These are phyloP conservation scores for Mirza zaza DNA, from an alignment of 2,113 vertebrate species.

Conservation along the genomic window DNA sequence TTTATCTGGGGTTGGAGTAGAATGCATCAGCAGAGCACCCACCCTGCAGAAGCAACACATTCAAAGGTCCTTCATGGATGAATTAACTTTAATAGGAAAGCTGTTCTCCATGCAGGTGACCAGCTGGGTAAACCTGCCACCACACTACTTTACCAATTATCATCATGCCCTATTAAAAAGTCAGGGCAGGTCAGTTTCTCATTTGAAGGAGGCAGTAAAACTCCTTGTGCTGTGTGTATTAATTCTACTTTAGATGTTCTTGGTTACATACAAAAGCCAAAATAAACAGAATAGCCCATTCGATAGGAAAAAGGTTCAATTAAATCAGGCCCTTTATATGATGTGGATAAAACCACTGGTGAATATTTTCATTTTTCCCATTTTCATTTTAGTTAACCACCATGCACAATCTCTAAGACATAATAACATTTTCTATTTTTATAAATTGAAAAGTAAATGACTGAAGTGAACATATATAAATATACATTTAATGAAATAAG, in stretches of 20 bases:
- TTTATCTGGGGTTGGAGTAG: conserved; percentile 50
- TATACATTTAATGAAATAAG: neutral
- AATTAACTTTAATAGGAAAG: conserved; percentile 70
- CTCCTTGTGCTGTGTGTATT: neutral
- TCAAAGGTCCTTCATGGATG: conserved; percentile 73
- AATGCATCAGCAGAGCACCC: conserved; percentile 26
- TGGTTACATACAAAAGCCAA: conserved; percentile 16
- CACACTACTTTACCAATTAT: conserved; percentile 41
- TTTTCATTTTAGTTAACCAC: neutral
- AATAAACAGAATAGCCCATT: neutral
- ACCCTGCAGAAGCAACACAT: conserved; percentile 14
- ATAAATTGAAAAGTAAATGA: neutral
- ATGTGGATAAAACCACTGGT: neutral
- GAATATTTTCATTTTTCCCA: neutral
- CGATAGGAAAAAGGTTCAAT: neutral
- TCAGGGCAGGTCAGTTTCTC: conserved; percentile 31
- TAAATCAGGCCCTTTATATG: neutral
- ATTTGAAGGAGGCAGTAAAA: conserved; percentile 51
- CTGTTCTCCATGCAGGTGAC: conserved; percentile 60
- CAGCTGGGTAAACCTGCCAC: conserved; percentile 64
- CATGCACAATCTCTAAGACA: neutral
- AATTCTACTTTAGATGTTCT: conserved; percentile 15
- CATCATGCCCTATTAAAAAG: conserved; percentile 33
- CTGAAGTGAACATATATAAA: neutral
- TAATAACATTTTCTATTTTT: neutral